phyloP scores from a whole-genome alignment of 2,113 vertebrate genomes.

The Cyprinodon tularosa region DNA sequence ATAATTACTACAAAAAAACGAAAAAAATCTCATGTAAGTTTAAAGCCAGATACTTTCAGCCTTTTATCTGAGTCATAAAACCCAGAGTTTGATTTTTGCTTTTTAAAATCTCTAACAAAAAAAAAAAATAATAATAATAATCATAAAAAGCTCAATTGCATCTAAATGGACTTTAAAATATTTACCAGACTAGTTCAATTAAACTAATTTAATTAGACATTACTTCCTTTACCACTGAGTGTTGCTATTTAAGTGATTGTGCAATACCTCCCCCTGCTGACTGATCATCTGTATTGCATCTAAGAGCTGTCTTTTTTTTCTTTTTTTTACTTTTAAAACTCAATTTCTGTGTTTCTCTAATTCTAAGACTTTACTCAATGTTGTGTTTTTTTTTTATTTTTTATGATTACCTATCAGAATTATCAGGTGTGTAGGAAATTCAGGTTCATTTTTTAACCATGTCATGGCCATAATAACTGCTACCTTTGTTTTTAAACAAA shows the following conservation, averaged over 20 bases:
- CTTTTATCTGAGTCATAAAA: too few species aligned
- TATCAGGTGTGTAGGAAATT: too few species aligned
- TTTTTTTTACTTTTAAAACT: too few species aligned
- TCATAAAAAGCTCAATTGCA: not conserved
- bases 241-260: too few species aligned
- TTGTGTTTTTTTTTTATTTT: too few species aligned
- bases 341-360: not conserved
- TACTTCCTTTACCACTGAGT: not conserved
- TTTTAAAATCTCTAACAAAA: not conserved
- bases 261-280: slow-evolving; percentile 1
- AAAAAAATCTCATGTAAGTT: not conserved
- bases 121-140: not conserved
- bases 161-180: not conserved
- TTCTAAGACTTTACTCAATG: too few species aligned
- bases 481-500: too few species aligned
- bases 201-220: not conserved
- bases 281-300: not conserved
- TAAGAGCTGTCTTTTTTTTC: not conserved
- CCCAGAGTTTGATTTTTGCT: too few species aligned
- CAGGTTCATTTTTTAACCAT: too few species aligned
- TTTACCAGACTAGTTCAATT: not conserved
- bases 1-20: not conserved
- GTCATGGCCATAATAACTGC: too few species aligned
- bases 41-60: not conserved
- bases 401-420: too few species aligned